These are phyloP conservation scores for Caenorhabditis sulstoni DNA, from an alignment of 2,888 invertebrate genomes.

Conservation along the genomic window DNA sequence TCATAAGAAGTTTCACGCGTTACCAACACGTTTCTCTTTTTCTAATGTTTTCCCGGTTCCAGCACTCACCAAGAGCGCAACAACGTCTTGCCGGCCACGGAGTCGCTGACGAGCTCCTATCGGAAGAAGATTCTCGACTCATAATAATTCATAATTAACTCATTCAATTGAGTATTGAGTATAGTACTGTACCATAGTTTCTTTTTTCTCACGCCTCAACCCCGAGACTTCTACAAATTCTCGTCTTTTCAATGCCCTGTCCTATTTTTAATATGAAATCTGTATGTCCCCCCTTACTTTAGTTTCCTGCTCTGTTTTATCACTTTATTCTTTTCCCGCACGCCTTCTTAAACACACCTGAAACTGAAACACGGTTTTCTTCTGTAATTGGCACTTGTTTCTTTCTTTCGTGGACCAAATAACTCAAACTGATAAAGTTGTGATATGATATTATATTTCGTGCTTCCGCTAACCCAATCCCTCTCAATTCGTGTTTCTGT, in stretches of 20 bases:
- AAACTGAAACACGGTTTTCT: conserved; percentile 27
- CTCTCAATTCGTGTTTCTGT: too few relatives aligned
- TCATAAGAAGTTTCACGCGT: not conserved
- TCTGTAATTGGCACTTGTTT: conserved; percentile 22
- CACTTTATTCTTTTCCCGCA: conserved; percentile 2
- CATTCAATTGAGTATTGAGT: conserved; percentile 1
- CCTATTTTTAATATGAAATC: conserved; percentile 15
- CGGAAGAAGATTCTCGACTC: conserved; percentile 58
- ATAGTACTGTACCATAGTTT: conserved; percentile 24
- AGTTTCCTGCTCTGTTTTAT: conserved; percentile 26
- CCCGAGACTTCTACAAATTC: not conserved
- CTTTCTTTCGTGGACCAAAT: conserved; percentile 41
- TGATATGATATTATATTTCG: conserved; percentile 21
- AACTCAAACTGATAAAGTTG: conserved; percentile 46
- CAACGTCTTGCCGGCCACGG: conserved; percentile 26
- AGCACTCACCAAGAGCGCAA: conserved; percentile 53
- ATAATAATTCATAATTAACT: conserved; percentile 5
- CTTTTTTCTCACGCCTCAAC: not conserved
- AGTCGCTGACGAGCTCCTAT: conserved; percentile 55
- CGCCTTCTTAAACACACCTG: conserved; percentile 2
- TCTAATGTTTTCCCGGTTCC: conserved; percentile 2
- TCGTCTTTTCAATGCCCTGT: conserved; percentile 1
- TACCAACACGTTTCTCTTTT: not conserved
- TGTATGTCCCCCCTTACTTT: conserved; percentile 6
- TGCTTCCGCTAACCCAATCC: not conserved